Evolutionary conservation across 2,888 invertebrate species (phyloP).

Genomic region (Stenurella melanura): DNA sequence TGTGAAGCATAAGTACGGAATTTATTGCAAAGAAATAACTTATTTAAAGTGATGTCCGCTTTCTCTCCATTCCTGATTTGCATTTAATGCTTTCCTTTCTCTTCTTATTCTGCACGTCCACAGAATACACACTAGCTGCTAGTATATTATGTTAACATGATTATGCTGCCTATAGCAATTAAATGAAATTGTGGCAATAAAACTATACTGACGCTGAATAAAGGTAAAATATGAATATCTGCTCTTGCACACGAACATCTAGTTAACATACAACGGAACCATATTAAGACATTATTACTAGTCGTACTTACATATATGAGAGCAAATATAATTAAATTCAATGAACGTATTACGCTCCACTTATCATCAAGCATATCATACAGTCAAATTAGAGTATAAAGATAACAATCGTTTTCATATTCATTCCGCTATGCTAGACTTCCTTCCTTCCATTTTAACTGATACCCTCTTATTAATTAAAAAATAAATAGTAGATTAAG

Average conservation of each 20-base stretch:
- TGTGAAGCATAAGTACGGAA: too few species aligned
- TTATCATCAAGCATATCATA: constrained; percentile 36
- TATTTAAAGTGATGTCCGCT: too few species aligned
- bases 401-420: constrained; percentile 28
- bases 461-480: neutral
- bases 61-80: too few species aligned
- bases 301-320: constrained; percentile 14
- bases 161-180: constrained; percentile 20
- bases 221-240: constrained; percentile 27
- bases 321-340: constrained; percentile 35
- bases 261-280: constrained; percentile 32
- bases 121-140: neutral
- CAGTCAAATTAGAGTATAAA: constrained; percentile 33
- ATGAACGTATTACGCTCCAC: constrained; percentile 36
- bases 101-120: neutral
- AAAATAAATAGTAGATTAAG: constrained; percentile 8
- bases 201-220: constrained; percentile 16
- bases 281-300: constrained; percentile 39
- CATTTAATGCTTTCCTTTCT: too few species aligned
- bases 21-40: too few species aligned
- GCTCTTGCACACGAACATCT: constrained; percentile 34
- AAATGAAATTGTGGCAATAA: constrained; percentile 27
- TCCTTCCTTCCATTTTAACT: neutral
- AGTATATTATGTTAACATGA: constrained; percentile 17
- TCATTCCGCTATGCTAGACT: constrained; percentile 15